Base-by-base conservation (phyloP, 2,113 vertebrate species). In the Falco punctatus region DNA sequence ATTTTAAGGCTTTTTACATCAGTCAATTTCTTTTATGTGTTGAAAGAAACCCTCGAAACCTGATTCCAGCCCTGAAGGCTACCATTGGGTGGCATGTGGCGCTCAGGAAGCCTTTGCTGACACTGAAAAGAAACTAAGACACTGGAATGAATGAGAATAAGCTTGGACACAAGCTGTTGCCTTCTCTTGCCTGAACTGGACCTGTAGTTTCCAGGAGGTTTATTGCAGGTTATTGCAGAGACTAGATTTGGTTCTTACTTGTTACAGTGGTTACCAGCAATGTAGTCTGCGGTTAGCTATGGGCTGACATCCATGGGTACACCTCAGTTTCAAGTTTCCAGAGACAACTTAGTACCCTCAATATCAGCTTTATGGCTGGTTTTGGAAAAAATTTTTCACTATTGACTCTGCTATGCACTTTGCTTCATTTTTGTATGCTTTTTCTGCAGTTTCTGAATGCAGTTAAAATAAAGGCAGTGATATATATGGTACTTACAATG, bases 391-490 rank as follows among this genome's bases (percentile, higher is more conserved):
- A 1, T 24, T 2, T 61, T 80, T 87, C 0, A 0, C 24, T 93
- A 11, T 64, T 59, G 65, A 44, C 33, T 86, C 24, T 1, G 4
- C 58, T 91, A 38, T 46, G 20, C 9, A 55, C 46, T 87, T 81
- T 55, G 18, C 13, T 92, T 87, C 13, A 42, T 4, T 83, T 91
- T 69, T 74, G 23, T 52, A 14, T 69, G 44, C 27, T 80, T 80
- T 79, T 90, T 28, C 51, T 74, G 26, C 24, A 86, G 54, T 32
- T 35, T 75, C 59, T 54, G 15, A 74, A 81, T 44, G 42, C 28
- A 84, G 67, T 81, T 84, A 86, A 87, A 92, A 62, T 69, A 88
- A 86, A 92, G 35, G 44, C 67, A 92, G 26, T 73, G 51, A 91
- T 70, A 87, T 77, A 92, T 80, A 77, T 3, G 8, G 42, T 44